Percentiles rank a stretch among this genome's conserved stretches.
Evolutionary conservation across 2,888 invertebrate genomes (phyloP).

Genomic region (Saturnia japonica): DNA sequence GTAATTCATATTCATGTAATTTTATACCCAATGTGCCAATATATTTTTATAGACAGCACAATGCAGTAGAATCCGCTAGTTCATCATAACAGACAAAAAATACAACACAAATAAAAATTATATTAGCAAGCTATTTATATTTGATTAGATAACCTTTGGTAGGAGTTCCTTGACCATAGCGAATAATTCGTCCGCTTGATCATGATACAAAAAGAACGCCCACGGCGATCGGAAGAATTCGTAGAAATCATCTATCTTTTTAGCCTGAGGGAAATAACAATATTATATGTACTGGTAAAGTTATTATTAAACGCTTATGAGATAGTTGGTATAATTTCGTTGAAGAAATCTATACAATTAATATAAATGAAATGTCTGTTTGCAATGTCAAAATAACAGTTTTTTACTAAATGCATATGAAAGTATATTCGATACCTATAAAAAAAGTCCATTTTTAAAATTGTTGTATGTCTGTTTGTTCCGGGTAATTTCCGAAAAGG

Average conservation of each 20-base stretch:
- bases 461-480: no score
- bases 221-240: constrained; percentile 85
- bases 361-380: no score
- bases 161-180: constrained; percentile 67
- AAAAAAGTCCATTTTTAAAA: no score
- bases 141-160: constrained; percentile 54
- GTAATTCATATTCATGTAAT: no score
- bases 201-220: constrained; percentile 84
- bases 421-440: no score
- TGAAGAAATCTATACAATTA: no score
- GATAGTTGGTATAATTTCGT: no score
- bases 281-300: no score
- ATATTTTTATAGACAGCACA: neutral
- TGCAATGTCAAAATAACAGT: no score
- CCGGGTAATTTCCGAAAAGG: no score
- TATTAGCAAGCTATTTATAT: constrained; percentile 16
- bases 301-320: no score
- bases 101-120: constrained; percentile 1
- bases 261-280: constrained; percentile 50
- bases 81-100: constrained; percentile 13
- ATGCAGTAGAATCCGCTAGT: neutral
- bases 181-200: constrained; percentile 76
- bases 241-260: constrained; percentile 84
- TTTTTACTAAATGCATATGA: no score
- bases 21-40: neutral